Evolutionary conservation across 2,888 invertebrate genomes (phyloP).

Genomic region (Vanessa cardui): DNA sequence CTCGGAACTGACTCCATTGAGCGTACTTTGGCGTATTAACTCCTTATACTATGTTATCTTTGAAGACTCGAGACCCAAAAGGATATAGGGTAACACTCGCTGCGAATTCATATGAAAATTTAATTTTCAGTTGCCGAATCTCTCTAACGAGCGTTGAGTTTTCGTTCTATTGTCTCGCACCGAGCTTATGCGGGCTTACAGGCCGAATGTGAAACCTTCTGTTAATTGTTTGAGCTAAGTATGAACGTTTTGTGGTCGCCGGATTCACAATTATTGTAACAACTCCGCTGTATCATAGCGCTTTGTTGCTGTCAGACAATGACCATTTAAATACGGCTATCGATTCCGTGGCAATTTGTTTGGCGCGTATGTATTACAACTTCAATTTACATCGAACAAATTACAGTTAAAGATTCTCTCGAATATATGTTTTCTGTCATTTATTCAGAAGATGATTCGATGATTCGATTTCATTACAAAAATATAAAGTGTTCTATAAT

Average conservation of each 20-base stretch:
- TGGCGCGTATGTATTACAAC: constrained; percentile 16
- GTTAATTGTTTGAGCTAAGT: constrained; percentile 79
- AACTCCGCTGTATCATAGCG: constrained; percentile 66
- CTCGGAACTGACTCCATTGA: constrained; percentile 66
- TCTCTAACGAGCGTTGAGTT: constrained; percentile 70
- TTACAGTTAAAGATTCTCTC: neutral
- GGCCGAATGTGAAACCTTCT: constrained; percentile 67
- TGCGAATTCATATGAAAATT: constrained; percentile 78
- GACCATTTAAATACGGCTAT: constrained; percentile 43
- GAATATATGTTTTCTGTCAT: too few species aligned
- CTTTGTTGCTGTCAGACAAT: constrained; percentile 67
- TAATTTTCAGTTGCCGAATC: constrained; percentile 77
- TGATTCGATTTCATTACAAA: too few species aligned
- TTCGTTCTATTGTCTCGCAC: constrained; percentile 72
- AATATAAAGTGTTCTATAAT: too few species aligned
- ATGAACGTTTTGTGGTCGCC: constrained; percentile 68
- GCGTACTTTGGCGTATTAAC: constrained; percentile 64
- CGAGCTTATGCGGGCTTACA: constrained; percentile 74
- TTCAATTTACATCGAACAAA: neutral
- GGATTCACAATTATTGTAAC: constrained; percentile 74
- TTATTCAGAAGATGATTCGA: too few species aligned
- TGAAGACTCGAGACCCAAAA: constrained; percentile 62
- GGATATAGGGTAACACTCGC: constrained; percentile 70
- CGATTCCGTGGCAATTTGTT: constrained; percentile 49
- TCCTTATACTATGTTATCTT: constrained; percentile 74